Conservation (phyloP, 1,140 invertebrate genomes). For the Pachyrhynchus sulphureomaculatus region DNA sequence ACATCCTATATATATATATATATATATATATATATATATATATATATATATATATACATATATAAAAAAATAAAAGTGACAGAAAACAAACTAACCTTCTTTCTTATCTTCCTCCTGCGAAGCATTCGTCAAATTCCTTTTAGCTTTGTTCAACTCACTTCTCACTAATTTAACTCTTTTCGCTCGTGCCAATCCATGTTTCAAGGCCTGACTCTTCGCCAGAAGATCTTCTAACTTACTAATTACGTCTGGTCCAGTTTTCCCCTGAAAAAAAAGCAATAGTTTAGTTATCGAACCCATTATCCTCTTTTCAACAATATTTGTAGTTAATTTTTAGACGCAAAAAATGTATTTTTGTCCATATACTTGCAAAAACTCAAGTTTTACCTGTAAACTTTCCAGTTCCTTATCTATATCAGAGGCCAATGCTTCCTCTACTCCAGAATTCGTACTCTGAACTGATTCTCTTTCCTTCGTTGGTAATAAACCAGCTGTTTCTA, state of each 20-base stretch:
- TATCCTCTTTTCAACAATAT: no score
- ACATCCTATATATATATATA: no score
- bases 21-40: no score
- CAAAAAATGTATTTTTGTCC: no score
- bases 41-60: no score
- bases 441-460: constrained; percentile 19
- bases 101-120: background rate
- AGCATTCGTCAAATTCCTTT: constrained; percentile 24
- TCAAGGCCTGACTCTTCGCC: constrained; percentile 56
- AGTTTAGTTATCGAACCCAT: background rate
- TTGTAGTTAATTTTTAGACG: no score
- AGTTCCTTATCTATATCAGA: constrained; percentile 57
- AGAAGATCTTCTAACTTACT: constrained; percentile 57
- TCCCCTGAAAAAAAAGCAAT: constrained; percentile 31
- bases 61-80: no score
- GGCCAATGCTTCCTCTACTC: constrained; percentile 52
- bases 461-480: constrained; percentile 48
- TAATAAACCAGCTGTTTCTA: constrained; percentile 63
- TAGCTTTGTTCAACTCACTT: constrained; percentile 51
- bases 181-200: constrained; percentile 55
- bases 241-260: constrained; percentile 53
- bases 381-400: constrained; percentile 48
- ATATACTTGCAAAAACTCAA: no score
- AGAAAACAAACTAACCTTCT: no score
- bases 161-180: constrained; percentile 58